Base-by-base conservation (phyloP, 1,140 invertebrate species). In the Macrotrachela quadricornifera region DNA sequence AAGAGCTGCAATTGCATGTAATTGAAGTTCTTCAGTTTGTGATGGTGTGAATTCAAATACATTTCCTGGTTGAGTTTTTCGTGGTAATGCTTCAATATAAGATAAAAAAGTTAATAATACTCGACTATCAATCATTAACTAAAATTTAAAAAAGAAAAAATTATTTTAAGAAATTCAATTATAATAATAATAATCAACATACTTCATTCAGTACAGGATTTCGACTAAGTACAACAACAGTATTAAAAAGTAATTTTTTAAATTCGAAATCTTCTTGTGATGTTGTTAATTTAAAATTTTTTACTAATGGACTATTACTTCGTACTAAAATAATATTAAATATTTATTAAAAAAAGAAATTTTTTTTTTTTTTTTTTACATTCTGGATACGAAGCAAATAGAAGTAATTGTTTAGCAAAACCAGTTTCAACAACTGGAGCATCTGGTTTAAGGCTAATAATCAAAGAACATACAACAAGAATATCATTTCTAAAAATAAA, bases 211-310 rank as follows among this genome's bases (percentile, higher is more conserved):
- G 59, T 21, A 60, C 59, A 0, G 59, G 55, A 49, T 70, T 61
- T 55, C 61, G 63, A 50, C 63, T 62, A 9, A 71, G 57, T 8
- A 64, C 59, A 3, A 66, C 62, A 30, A 70, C 56, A 41, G 68
- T 62, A 53, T 64, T 67, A 47, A 69, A 62, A 15, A 71, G 60
- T 11, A 70, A 58, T 53, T 69, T 70, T 59, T 68, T 69, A 52
- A 71, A 48, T 56, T 71, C 69, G 63, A 70, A 71, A 57, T 71
- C 68, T 59, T 71, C 69, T 58, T 67, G 64, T 54, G 61, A 67
- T 40, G 60, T 62, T 50, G 56, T 58, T 13, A 70, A 52, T 51
- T 69, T 70, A 10, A 71, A 45, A 57, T 69, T 68, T 51, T 65
- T 67, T 12, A 68, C 64, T 13, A 71, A 50, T 10, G 61, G 61